phyloP scores from a whole-genome alignment of 1,140 invertebrate species.

The Phocides pigmalion region DNA sequence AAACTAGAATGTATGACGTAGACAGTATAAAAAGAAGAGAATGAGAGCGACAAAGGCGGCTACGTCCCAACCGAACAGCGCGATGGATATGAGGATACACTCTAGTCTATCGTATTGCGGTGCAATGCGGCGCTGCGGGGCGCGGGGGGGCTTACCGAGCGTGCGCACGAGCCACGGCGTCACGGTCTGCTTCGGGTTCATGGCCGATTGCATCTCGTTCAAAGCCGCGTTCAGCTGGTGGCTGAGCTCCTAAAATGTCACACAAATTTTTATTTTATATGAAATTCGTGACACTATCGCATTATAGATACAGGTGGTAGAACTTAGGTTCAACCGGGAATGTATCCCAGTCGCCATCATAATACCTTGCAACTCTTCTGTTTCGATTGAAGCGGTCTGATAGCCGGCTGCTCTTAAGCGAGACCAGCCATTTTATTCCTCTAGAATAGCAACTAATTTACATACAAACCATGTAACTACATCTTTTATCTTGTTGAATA shows the following conservation, averaged over 20 bases:
- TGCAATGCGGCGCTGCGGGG: not conserved
- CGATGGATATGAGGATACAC: not conserved
- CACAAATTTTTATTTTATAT: not conserved
- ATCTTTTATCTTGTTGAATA: too few relatives aligned
- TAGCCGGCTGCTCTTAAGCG: too few relatives aligned
- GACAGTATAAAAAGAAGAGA: conserved; percentile 20
- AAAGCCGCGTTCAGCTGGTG: conserved; percentile 94
- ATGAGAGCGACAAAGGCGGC: conserved; percentile 20
- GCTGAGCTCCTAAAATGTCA: conserved; percentile 90
- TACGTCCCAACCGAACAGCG: conserved; percentile 16
- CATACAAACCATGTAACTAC: too few relatives aligned
- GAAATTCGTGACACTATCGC: too few relatives aligned
- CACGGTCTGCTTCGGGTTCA: conserved; percentile 89
- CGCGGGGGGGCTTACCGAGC: conserved; percentile 76
- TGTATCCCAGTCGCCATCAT: too few relatives aligned
- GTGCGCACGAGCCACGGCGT: conserved; percentile 96
- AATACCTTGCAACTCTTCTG: too few relatives aligned
- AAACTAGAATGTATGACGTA: not conserved
- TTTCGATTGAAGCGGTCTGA: too few relatives aligned
- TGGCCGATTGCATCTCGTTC: conserved; percentile 91
- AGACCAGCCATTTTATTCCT: too few relatives aligned
- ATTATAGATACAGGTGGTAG: too few relatives aligned
- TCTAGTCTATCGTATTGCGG: not conserved
- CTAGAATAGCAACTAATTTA: too few relatives aligned
- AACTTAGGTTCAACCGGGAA: too few relatives aligned